Percentiles rank a stretch among this genome's conserved stretches.
Conservation (phyloP, 2,113 vertebrate species). For the Embiotoca jacksoni region DNA sequence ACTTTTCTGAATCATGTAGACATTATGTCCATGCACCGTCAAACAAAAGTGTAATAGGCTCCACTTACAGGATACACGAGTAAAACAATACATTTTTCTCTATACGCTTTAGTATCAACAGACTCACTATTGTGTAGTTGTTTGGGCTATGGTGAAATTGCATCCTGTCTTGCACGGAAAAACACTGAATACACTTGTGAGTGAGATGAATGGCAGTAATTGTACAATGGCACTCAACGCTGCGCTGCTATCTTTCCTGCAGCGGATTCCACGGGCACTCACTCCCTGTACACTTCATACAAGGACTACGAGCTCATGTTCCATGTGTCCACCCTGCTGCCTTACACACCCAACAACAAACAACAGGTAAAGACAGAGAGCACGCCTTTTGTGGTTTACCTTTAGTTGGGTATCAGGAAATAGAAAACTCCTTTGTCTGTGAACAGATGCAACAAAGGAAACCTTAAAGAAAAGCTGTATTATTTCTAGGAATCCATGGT, state of each 20-base stretch:
- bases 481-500: not conserved
- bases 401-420: conserved; percentile 8
- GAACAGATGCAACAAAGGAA: conserved; percentile 3
- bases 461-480: not conserved
- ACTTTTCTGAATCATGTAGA: not conserved
- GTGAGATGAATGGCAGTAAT: conserved; percentile 46
- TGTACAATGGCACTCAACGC: conserved; percentile 28
- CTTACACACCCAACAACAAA: conserved; percentile 97
- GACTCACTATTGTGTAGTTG: conserved; percentile 46
- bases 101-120: conserved; percentile 19
- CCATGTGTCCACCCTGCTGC: conserved; percentile 95
- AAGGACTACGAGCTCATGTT: conserved; percentile 99
- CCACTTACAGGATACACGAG: conserved; percentile 3
- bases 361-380: conserved; percentile 88
- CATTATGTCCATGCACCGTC: not conserved
- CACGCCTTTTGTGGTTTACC: not conserved
- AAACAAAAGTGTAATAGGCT: not conserved
- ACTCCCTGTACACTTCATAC: conserved; percentile 95
- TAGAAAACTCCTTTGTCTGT: conserved; percentile 9
- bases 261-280: conserved; percentile 97
- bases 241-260: conserved; percentile 57
- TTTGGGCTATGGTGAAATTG: conserved; percentile 46
- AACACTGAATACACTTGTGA: conserved; percentile 18
- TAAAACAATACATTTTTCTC: conserved; percentile 24
- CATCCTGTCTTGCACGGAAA: conserved; percentile 41